Base-by-base conservation (phyloP, 2,888 invertebrate genomes). In the Cotesia congregata region DNA sequence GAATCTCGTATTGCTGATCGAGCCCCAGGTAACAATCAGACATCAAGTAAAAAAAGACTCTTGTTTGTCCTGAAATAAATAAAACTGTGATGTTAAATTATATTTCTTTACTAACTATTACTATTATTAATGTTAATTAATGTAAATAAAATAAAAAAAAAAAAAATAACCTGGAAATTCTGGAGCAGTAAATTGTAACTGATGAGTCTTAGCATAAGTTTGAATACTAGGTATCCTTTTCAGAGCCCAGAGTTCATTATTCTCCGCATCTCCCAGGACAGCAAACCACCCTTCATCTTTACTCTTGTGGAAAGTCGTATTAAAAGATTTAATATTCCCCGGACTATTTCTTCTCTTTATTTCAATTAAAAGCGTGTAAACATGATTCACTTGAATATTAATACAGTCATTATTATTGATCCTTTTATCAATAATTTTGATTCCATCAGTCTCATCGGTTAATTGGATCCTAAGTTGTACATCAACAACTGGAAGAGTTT, bases 211-310 rank as follows among this genome's bases (percentile, higher is more conserved):
- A 71, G 87, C 88, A 9, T 87, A 89, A 17, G 92, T 92, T 62
- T 90, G 92, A 5, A 94, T 82, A 17, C 90, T 90, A 0, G 91
- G 89, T 0, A 94, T 91, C 71, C 98, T 91, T 88, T 97, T 97
- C 85, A 98, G 90, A 0, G 97, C 97, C 79, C 95, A 89, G 59
- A 98, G 91, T 84, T 97, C 96, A 38, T 92, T 92, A 0, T 91
- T 90, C 73, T 93, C 93, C 30, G 93, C 90, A 38, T 93, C 93
- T 1, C 98, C 98, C 6, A 99, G 90, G 0, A 97, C 92, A 1
- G 98, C 87, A 90, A 98, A 95, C 99, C 99, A 99, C 75, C 97
- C 96, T 88, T 98, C 98, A 86, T 96, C 96, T 90, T 98, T 99
- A 60, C 94, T 94, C 88, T 98, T 98, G 1, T 97, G 94, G 91